phyloP scores from a whole-genome alignment of 1,140 invertebrate species.

The Reticulitermes speratus region DNA sequence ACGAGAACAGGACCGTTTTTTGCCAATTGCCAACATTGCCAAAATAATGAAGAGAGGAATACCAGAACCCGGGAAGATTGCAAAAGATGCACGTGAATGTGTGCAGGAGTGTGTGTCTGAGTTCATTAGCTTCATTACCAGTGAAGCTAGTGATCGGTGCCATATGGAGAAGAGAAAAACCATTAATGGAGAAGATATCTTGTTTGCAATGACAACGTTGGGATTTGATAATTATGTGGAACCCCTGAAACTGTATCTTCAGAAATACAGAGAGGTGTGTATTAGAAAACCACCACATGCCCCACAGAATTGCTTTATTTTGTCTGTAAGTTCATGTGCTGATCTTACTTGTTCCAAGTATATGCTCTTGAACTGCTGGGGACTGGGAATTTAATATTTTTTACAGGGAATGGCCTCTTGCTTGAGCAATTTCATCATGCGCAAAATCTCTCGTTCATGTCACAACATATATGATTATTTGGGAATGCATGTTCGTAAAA shows the following conservation, averaged over 20 bases:
- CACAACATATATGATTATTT: no score
- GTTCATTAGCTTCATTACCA: constrained; percentile 99
- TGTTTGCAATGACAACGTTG: constrained; percentile 94
- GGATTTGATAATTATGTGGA: constrained; percentile 99
- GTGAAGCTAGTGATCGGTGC: constrained; percentile 95
- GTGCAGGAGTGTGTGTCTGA: constrained; percentile 99
- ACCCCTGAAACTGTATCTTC: constrained; percentile 92
- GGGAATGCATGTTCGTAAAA: no score
- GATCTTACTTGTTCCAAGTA: neutral
- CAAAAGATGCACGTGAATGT: constrained; percentile 98
- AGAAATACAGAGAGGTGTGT: constrained; percentile 90
- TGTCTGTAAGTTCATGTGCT: neutral
- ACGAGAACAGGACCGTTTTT: constrained; percentile 89
- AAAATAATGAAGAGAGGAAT: constrained; percentile 99
- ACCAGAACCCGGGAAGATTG: constrained; percentile 95
- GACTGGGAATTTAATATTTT: neutral
- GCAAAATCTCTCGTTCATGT: no score
- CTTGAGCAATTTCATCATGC: no score
- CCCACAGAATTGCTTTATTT: neutral
- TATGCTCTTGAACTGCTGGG: neutral
- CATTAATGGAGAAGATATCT: constrained; percentile 97
- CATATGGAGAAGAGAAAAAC: constrained; percentile 98
- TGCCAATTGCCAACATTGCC: constrained; percentile 98
- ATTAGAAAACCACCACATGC: neutral
- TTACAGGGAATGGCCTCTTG: neutral